Conservation (phyloP, 2,797 vertebrate genomes). For the Anniella stebbinsi region DNA sequence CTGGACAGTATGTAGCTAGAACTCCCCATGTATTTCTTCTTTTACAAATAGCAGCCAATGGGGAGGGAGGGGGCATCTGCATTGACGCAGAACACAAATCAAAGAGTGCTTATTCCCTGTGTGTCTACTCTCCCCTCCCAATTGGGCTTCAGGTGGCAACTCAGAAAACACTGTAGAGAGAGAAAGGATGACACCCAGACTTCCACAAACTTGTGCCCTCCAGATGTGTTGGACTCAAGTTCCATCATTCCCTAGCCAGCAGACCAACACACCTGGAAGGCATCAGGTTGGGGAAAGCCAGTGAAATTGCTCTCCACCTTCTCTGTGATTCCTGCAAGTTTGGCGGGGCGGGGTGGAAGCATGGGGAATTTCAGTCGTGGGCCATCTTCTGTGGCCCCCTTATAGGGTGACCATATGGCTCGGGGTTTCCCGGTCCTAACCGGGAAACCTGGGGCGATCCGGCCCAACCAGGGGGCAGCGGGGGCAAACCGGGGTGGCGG, state of each 20-base stretch:
- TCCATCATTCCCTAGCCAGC: background rate
- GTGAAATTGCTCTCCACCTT: too few species aligned
- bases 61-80: background rate
- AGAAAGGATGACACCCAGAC: background rate
- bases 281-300: too few species aligned
- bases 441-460: too few species aligned
- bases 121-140: background rate
- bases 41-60: background rate
- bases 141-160: background rate
- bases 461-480: too few species aligned
- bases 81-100: background rate
- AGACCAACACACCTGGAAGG: background rate
- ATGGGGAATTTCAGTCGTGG: background rate
- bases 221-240: too few species aligned
- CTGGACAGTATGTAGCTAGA: background rate
- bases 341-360: background rate
- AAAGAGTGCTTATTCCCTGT: background rate
- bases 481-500: too few species aligned
- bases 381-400: background rate
- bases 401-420: too few species aligned
- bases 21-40: background rate
- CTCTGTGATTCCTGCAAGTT: too few species aligned
- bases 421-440: too few species aligned
- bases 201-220: too few species aligned
- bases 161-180: background rate